Conservation (phyloP, 2,113 vertebrate genomes). For the Pelmatolapia mariae region DNA sequence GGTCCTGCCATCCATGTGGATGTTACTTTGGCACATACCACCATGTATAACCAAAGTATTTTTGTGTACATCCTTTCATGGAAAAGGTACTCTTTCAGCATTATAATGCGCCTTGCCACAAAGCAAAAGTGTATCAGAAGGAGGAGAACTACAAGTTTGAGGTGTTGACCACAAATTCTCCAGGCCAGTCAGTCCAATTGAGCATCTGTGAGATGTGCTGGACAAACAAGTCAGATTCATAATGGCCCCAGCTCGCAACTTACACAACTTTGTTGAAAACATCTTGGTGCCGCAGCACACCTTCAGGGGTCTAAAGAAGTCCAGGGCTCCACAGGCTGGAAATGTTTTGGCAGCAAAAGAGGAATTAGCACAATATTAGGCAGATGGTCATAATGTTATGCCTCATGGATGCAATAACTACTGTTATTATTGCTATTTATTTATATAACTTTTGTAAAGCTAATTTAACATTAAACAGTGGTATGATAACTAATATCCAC, state of each 20-base stretch:
- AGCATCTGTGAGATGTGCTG: not conserved
- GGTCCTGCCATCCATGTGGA: not conserved
- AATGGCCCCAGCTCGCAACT: accelerated
- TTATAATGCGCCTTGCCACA: not conserved
- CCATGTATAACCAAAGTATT: not conserved
- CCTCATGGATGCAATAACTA: not conserved
- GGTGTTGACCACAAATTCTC: not conserved
- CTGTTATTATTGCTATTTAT: not conserved
- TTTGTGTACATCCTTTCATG: not conserved
- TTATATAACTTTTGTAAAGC: not conserved
- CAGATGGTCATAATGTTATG: not conserved
- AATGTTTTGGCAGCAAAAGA: not conserved
- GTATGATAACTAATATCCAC: not conserved
- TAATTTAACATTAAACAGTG: not conserved
- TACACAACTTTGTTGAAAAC: not conserved
- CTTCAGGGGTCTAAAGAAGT: not conserved
- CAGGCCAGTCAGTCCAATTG: accelerated
- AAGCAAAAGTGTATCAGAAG: not conserved
- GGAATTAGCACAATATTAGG: not conserved
- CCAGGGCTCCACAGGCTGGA: not conserved
- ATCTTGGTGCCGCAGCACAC: not conserved
- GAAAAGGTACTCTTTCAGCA: not conserved
- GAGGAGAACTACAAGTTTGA: not conserved
- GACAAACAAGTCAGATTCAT: not conserved
- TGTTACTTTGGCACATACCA: not conserved